Percentiles rank a stretch among this genome's conserved stretches.
phyloP scores from a whole-genome alignment of 2,113 vertebrate species.

The Neogale vison region DNA sequence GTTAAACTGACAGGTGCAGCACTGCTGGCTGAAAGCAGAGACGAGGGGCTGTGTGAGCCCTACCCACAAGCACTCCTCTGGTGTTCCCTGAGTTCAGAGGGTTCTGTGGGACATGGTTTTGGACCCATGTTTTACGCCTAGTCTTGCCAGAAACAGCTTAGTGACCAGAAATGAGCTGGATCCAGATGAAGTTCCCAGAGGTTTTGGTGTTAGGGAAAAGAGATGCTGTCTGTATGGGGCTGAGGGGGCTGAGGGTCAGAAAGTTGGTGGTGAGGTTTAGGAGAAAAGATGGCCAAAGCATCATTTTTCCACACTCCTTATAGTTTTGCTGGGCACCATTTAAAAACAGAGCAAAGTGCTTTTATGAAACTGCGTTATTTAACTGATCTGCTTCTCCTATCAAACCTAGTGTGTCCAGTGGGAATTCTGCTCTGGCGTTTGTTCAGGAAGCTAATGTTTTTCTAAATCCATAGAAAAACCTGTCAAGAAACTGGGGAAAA shows the following conservation, averaged over 20 bases:
- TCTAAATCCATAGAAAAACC: not conserved
- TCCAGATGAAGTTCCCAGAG: not conserved
- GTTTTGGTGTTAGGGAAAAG: not conserved
- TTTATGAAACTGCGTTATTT: not conserved
- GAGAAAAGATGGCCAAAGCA: not conserved
- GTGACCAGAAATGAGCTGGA: not conserved
- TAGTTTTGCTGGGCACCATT: not conserved
- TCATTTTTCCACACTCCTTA: not conserved
- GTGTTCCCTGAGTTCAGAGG: not conserved
- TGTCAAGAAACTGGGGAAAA: constrained; percentile 11
- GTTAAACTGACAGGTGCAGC: not conserved
- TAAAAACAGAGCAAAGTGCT: not conserved
- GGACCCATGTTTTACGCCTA: not conserved
- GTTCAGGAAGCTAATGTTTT: constrained; percentile 16
- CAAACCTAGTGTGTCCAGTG: not conserved
- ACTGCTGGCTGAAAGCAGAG: not conserved
- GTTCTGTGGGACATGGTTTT: not conserved
- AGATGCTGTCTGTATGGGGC: not conserved
- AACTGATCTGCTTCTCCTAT: not conserved
- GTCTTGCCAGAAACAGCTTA: not conserved
- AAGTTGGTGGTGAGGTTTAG: not conserved
- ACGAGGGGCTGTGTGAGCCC: not conserved
- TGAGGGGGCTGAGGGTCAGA: not conserved
- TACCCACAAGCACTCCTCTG: too few species aligned
- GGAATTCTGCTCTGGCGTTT: not conserved